Evolutionary conservation across 2,113 vertebrate species (phyloP).

Genomic region (Hucho hucho): DNA sequence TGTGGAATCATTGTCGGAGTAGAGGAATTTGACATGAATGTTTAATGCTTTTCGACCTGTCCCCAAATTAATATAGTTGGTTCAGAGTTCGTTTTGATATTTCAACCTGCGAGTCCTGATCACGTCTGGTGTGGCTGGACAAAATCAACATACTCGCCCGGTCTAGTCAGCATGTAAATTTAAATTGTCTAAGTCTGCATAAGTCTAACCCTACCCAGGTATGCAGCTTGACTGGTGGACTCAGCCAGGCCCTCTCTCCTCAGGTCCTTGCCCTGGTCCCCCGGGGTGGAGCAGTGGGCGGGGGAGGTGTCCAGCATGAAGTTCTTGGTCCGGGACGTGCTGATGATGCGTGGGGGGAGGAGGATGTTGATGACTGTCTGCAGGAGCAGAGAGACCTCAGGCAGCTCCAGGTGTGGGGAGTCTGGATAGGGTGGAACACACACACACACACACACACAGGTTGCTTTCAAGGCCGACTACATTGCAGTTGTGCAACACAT

Average conservation of each 20-base stretch:
- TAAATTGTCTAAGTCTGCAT: too few relatives aligned
- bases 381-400: slow-evolving; percentile 91
- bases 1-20: too few relatives aligned
- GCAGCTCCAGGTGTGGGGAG: slow-evolving; percentile 93
- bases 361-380: slow-evolving; percentile 98
- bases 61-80: too few relatives aligned
- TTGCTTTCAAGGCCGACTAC: background rate
- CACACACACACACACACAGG: background rate
- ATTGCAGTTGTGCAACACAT: too few relatives aligned
- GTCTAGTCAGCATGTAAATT: too few relatives aligned
- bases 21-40: too few relatives aligned
- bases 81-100: too few relatives aligned
- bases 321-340: slow-evolving; percentile 97
- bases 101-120: too few relatives aligned
- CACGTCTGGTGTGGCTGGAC: too few relatives aligned
- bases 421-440: slow-evolving; percentile 67
- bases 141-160: too few relatives aligned
- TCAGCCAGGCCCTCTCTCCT: slow-evolving; percentile 91
- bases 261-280: slow-evolving; percentile 90
- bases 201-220: slow-evolving; percentile 79
- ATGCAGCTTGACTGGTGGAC: slow-evolving; percentile 97
- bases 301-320: slow-evolving; percentile 97
- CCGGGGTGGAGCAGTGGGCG: slow-evolving; percentile 94
- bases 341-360: slow-evolving; percentile 87
- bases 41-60: too few relatives aligned